Base-by-base conservation (phyloP, 2,888 invertebrate genomes). In the Agrotis segetum region DNA sequence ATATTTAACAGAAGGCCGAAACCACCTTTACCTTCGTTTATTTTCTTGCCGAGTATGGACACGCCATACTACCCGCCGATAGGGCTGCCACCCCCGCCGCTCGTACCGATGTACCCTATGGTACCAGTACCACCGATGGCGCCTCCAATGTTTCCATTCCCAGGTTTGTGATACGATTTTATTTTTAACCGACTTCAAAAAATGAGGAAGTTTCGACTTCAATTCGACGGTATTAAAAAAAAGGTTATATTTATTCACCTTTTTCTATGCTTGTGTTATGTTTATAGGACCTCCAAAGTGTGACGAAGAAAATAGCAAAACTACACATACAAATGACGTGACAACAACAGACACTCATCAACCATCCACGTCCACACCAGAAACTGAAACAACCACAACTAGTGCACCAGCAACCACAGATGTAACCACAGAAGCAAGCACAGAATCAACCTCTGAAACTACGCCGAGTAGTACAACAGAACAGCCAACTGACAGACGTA, bases 31-130 rank as follows among this genome's bases (percentile, higher is more conserved):
- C 96, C 96, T 0, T 95, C 95, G 6, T 95, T 96, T 74, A 93
- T 96, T 82, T 95, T 95, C 74, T 84, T 96, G 62, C 96, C 96
- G 7, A 93, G 90, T 64, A 88, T 94, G 85, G 92, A 93, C 14
- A 93, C 95, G 21, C 92, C 94, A 2, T 95, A 88, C 78, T 96
- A 91, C 72, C 95, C 95, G 11, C 95, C 96, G 0, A 89, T 96
- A 70, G 94, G 93, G 0, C 76, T 96, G 34, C 93, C 94, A 9
- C 91, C 92, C 14, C 94, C 95, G 17, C 92, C 93, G 5, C 82
- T 88, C 3, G 73, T 93, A 44, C 95, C 94, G 0, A 94, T 96
- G 95, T 95, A 92, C 71, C 95, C 95, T 0, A 89, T 95, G 88
- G 88, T 94, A 40, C 95, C 95, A 6, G 90, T 95, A 2, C 95